Conservation (phyloP, 2,888 invertebrate species). For the Xestia rhomboidea region DNA sequence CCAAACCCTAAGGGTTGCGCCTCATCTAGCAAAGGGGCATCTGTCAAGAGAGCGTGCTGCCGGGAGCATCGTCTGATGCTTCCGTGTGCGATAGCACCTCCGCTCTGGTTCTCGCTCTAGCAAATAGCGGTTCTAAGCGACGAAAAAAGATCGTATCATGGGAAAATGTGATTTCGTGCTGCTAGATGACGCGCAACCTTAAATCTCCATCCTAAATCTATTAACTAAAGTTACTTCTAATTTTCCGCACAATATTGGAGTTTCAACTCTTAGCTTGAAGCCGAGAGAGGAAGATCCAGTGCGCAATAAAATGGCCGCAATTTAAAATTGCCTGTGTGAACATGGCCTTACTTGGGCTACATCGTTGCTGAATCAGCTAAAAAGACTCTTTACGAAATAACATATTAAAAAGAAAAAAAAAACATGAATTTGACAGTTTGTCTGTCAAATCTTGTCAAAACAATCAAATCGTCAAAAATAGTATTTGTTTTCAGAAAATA, state of each 20-base stretch:
- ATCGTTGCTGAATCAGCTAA: background rate
- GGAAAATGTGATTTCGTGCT: no score
- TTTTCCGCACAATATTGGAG: background rate
- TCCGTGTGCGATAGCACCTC: background rate
- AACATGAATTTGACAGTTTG: background rate
- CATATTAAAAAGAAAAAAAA: background rate
- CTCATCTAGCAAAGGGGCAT: no score
- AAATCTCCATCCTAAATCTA: no score
- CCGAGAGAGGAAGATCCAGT: background rate
- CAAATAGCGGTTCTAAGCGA: background rate
- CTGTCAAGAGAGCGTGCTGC: no score
- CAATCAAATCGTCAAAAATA: background rate
- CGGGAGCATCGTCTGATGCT: background rate
- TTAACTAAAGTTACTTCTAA: background rate
- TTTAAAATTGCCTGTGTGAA: background rate
- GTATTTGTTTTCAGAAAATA: background rate
- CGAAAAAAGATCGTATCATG: background rate
- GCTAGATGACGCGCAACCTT: no score
- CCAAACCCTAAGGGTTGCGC: no score
- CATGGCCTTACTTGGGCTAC: background rate
- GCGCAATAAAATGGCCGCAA: background rate
- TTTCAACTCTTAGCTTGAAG: background rate
- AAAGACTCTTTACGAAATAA: background rate
- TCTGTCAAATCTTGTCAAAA: conserved; percentile 7
- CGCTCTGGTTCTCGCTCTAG: background rate